A percentile compares a stretch with the other conserved stretches of the same genome.
Evolutionary conservation across 2,888 invertebrate genomes (phyloP).

Genomic region (Mythimna ferrago): DNA sequence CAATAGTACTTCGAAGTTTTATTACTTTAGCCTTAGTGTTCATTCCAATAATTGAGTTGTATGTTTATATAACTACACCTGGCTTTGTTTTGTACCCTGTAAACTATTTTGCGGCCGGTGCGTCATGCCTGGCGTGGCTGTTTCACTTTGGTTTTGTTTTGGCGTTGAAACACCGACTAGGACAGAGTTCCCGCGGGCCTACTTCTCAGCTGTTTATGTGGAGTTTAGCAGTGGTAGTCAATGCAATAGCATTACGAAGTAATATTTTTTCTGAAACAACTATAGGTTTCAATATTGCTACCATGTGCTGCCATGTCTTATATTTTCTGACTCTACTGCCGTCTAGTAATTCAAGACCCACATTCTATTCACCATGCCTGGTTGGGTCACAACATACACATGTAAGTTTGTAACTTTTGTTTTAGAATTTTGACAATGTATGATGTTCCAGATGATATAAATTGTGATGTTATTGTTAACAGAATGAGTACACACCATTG

Average conservation of each 20-base stretch:
- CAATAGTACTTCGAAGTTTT: constrained; percentile 92
- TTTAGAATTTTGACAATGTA: constrained; percentile 6
- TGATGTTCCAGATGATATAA: neutral
- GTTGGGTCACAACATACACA: constrained; percentile 89
- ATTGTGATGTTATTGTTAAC: constrained; percentile 49
- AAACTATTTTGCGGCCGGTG: constrained; percentile 93
- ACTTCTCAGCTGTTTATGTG: constrained; percentile 92
- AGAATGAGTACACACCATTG: constrained; percentile 92
- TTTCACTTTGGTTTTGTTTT: constrained; percentile 95
- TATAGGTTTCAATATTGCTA: constrained; percentile 91
- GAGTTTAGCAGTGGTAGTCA: constrained; percentile 92
- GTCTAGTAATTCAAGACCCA: constrained; percentile 86
- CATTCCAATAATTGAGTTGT: constrained; percentile 93
- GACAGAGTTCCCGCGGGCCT: constrained; percentile 94
- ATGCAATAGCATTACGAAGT: constrained; percentile 93
- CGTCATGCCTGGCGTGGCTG: constrained; percentile 95
- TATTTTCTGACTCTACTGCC: constrained; percentile 94
- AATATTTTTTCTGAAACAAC: constrained; percentile 88
- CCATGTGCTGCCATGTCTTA: constrained; percentile 91
- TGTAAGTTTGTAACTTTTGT: constrained; percentile 77
- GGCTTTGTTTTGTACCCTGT: constrained; percentile 90
- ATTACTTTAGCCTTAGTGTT: constrained; percentile 92
- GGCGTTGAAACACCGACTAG: constrained; percentile 92
- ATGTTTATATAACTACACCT: constrained; percentile 90
- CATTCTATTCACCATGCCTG: constrained; percentile 86